Evolutionary conservation across 2,888 invertebrate genomes (phyloP), one percentile per base, ranked within the genome.

Genomic region (Apotomis turbidana): DNA sequence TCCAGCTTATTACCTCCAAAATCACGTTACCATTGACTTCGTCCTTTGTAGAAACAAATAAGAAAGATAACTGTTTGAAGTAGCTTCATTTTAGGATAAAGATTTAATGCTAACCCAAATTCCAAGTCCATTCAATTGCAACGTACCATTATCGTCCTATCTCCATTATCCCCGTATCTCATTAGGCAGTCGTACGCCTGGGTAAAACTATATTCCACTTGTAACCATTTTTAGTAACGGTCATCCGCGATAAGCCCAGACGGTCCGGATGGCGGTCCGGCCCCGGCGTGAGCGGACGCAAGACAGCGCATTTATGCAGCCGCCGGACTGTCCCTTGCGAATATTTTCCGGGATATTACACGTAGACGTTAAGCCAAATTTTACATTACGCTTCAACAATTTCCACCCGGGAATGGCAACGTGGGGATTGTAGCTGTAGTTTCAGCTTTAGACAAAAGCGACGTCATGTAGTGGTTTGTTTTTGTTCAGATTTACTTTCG

Each of bases 281-380:
- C 46, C 52, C 72, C 72, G 58, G 59, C 68, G 68, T 52, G 15
- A 67, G 68, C 63, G 63, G 63, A 68, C 68, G 51, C 51, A 67
- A 71, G 67, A 62, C 71, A 67, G 55, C 71, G 71, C 72, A 64
- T 72, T 71, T 68, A 68, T 68, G 72, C 72, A 68, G 68, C 71
- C 62, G 70, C 72, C 74, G 70, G 58, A 61, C 75, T 75, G 79
- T 76, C 75, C 76, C 73, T 76, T 70, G 75, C 71, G 75, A 78
- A 80, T 80, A 77, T 77, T 81, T 78, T 79, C 75, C 76, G 71
- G 70, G 77, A 79, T 74, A 78, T 78, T 77, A 74, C 75, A 79
- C 74, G 66, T 64, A 64, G 71, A 69, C 74, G 55, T 71, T 71
- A 68, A 72, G 72, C 72, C 68, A 68, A 68, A 72, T 68, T 72